Evolutionary conservation across 1,140 invertebrate species (phyloP), one percentile per base, ranked within the genome.

Genomic region (Cydia pomonella): DNA sequence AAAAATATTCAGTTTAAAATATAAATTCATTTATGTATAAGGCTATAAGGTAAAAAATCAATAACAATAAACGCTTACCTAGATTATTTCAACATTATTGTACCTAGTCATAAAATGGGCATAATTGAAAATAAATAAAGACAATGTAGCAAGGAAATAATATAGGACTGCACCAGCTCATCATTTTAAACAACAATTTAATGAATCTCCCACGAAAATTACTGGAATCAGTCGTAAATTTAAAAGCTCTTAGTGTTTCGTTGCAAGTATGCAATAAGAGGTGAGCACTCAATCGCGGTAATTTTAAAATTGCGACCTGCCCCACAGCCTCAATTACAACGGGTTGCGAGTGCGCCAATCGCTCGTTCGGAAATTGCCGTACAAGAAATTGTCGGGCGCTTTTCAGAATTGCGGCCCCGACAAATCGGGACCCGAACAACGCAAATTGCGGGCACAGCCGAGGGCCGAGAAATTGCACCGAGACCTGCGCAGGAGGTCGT

Each of bases 241-340:
- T 82, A 82, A 84, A 85, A 80, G 76, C 79, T 80, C 80, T 86
- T 81, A 81, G 75, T 80, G 75, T 83, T 82, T 78, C 73, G 29
- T 73, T 75, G 75, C 66, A 73, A 74, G 74, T 75, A 75, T 78
- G 77, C 78, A 85, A 84, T 83, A 83, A 82, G 81, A 84, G 81
- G 79, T 83, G 81, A 84, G 80, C 81, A 85, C 84, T 84, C 82
- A 84, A 87, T 86, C 82, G 80, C 73, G 75, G 81, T 87, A 88
- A 87, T 92, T 90, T 89, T 83, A 86, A 91, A 90, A 91, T 89
- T 86, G 87, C 87, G 81, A 83, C 79, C 81, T 83, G 88, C 87
- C 85, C 76, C 76, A 86, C 38, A 88, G 86, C 86, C 79, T 87
- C 86, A 87, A 90, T 88, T 89, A 87, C 84, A 75, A 79, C 62